Evolutionary conservation across 2,888 invertebrate species (phyloP).

Genomic region (Agapostemon virescens): DNA sequence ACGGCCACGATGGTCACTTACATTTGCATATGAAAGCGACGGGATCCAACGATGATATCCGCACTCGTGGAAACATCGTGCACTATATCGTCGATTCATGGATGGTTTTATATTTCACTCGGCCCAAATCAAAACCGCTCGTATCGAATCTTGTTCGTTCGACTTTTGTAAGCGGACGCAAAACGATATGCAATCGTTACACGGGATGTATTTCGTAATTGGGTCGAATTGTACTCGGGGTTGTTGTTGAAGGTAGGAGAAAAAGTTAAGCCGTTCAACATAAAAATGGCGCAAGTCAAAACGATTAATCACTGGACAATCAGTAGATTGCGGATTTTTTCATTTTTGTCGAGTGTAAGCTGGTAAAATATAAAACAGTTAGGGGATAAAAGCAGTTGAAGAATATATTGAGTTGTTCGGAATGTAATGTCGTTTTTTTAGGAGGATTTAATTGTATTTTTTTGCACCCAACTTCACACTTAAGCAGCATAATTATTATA

Average conservation of each 20-base stretch:
- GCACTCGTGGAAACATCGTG: constrained; percentile 29
- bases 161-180: neutral
- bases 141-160: neutral
- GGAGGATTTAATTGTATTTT: too few species aligned
- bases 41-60: constrained; percentile 54
- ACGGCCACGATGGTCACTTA: constrained; percentile 34
- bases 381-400: too few species aligned
- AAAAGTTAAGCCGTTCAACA: too few species aligned
- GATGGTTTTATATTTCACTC: constrained; percentile 18
- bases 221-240: neutral
- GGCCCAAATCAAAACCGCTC: neutral
- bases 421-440: too few species aligned
- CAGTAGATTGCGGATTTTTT: neutral
- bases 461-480: too few species aligned
- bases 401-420: too few species aligned
- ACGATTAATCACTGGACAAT: too few species aligned
- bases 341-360: neutral
- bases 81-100: constrained; percentile 29
- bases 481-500: too few species aligned
- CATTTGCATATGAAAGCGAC: constrained; percentile 64
- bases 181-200: neutral
- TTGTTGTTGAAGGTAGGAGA: neutral
- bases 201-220: neutral
- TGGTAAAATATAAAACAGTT: neutral
- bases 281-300: neutral